Conservation (phyloP, 2,888 invertebrate genomes). For the Hypselothyrea guttata region DNA sequence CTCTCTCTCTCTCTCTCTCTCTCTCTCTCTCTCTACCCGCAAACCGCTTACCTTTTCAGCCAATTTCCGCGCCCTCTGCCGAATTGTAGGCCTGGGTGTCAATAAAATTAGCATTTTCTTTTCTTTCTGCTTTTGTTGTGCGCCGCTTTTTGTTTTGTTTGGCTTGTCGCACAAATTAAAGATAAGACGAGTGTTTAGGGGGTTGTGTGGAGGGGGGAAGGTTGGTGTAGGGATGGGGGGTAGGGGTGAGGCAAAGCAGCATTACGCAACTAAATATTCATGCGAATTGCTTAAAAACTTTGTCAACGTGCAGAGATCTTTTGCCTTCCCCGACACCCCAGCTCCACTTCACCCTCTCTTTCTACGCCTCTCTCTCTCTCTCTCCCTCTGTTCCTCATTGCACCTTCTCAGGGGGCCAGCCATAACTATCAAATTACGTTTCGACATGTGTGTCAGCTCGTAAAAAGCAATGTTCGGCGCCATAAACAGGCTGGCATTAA, state of each 20-base stretch:
- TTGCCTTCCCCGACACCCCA: too few relatives aligned
- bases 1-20: too few relatives aligned
- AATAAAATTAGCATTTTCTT: slow-evolving; percentile 77
- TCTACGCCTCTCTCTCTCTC: too few relatives aligned
- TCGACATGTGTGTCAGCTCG: slow-evolving; percentile 59
- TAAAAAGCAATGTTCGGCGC: slow-evolving; percentile 46
- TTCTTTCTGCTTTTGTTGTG: slow-evolving; percentile 52
- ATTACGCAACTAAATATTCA: slow-evolving; percentile 77
- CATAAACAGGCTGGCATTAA: slow-evolving; percentile 55
- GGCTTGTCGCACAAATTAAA: slow-evolving; percentile 71
- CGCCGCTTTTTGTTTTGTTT: slow-evolving; percentile 43
- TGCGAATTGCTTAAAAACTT: slow-evolving; percentile 59
- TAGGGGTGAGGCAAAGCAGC: slow-evolving; percentile 32
- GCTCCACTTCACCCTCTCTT: too few relatives aligned
- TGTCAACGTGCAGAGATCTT: slow-evolving; percentile 15
- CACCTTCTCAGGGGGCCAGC: slow-evolving; percentile 13
- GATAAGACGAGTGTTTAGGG: slow-evolving; percentile 33
- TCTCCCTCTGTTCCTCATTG: too few relatives aligned
- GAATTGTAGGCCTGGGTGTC: slow-evolving; percentile 58
- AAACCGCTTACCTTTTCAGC: slow-evolving; percentile 50
- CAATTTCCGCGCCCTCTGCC: slow-evolving; percentile 53
- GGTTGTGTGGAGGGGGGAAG: neutral
- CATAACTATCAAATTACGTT: slow-evolving; percentile 73
- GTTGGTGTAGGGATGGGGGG: neutral
- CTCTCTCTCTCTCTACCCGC: slow-evolving; percentile 1